Evolutionary conservation across 1,140 invertebrate genomes (phyloP).

Genomic region (Tetramorium simillimum): DNA sequence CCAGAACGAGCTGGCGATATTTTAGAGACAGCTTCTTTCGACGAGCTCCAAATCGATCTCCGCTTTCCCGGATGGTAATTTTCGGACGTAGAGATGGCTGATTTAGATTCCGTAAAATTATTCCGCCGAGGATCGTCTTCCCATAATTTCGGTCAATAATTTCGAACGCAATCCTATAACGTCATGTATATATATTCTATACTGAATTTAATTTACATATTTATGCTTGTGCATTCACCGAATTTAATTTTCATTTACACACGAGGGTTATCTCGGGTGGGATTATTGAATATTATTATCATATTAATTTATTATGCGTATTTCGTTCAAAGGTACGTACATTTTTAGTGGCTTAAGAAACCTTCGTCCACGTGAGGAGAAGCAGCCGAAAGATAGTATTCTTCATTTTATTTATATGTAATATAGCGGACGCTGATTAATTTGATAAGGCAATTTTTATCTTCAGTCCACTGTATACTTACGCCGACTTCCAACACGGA

Average conservation of each 20-base stretch:
- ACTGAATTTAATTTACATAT: not conserved
- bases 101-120: not conserved
- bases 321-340: not conserved
- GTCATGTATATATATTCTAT: not conserved
- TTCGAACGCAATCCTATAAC: not conserved
- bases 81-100: not conserved
- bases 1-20: not conserved
- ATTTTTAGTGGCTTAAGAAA: not conserved
- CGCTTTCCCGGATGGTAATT: not conserved
- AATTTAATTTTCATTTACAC: not conserved
- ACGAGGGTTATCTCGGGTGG: not conserved
- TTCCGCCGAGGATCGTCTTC: not conserved
- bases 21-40: not conserved
- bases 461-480: not conserved
- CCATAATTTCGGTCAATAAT: not conserved
- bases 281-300: slow-evolving; percentile 8
- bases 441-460: not conserved
- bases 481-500: slow-evolving; percentile 47
- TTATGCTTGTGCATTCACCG: not conserved
- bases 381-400: not conserved
- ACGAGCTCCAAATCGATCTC: not conserved
- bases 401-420: not conserved
- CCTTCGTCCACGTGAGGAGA: not conserved
- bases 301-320: slow-evolving; percentile 2
- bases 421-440: not conserved